These are phyloP conservation scores for Miichthys miiuy DNA, from an alignment of 2,797 vertebrate species.

Conservation along the genomic window DNA sequence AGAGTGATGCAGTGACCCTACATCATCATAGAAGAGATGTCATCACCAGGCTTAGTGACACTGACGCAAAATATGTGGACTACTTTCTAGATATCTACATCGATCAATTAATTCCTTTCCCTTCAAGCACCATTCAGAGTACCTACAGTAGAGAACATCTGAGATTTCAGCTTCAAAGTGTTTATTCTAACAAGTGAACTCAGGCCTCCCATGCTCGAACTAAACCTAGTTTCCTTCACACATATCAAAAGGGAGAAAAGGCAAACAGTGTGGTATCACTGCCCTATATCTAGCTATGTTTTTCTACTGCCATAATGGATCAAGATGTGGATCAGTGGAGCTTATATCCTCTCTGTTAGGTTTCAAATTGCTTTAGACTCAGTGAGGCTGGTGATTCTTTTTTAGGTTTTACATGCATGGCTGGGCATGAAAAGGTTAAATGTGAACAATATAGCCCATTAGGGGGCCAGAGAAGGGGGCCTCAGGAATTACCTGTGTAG, in stretches of 20 bases:
- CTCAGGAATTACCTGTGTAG: constrained; percentile 22
- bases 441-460: constrained; percentile 54
- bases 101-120: no score
- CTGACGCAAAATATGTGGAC: no score
- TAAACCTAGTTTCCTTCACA: not conserved
- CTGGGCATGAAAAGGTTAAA: constrained; percentile 66
- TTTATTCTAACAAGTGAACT: constrained; percentile 24
- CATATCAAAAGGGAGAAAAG: constrained; percentile 22
- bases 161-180: constrained; percentile 22
- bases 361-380: constrained; percentile 43
- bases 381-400: constrained; percentile 23
- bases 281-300: constrained; percentile 2
- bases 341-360: constrained; percentile 37
- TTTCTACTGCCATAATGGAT: constrained; percentile 37
- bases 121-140: not conserved
- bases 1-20: no score
- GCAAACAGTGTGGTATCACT: not conserved
- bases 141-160: not conserved
- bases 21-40: no score
- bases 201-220: constrained; percentile 14
- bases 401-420: constrained; percentile 34
- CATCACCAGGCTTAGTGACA: no score
- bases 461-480: constrained; percentile 12
- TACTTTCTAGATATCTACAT: no score
- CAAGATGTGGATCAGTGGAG: constrained; percentile 46